phyloP scores from a whole-genome alignment of 1,140 invertebrate genomes.

The Asobara japonica region DNA sequence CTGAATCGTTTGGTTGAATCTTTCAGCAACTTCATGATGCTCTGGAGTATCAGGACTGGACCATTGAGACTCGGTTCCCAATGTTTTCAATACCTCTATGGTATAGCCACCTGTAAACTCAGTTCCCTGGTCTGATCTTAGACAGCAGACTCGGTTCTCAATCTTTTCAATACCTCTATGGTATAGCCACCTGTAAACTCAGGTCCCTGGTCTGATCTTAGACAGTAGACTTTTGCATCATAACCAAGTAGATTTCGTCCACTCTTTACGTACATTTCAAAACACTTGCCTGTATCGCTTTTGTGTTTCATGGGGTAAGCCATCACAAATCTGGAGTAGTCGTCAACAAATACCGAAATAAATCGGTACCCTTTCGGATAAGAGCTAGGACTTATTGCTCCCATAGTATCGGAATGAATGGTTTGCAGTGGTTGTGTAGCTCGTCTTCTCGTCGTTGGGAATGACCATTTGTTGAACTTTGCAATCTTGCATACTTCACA shows the following conservation, averaged over 20 bases:
- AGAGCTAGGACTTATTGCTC: slow-evolving; percentile 31
- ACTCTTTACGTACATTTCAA: slow-evolving; percentile 29
- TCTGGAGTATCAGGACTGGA: neutral
- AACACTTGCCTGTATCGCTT: slow-evolving; percentile 25
- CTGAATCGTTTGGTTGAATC: slow-evolving; percentile 4
- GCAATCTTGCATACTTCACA: slow-evolving; percentile 40
- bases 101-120: slow-evolving; percentile 6
- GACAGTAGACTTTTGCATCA: no score
- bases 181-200: no score
- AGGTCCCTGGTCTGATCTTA: no score
- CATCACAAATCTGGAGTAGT: slow-evolving; percentile 32
- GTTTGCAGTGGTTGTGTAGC: slow-evolving; percentile 35
- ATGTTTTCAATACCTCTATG: neutral
- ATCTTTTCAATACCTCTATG: no score
- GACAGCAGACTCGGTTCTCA: no score
- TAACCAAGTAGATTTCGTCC: slow-evolving; percentile 31
- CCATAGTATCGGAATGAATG: slow-evolving; percentile 34
- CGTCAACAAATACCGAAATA: slow-evolving; percentile 36
- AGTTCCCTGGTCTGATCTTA: slow-evolving; percentile 18
- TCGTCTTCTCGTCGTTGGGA: slow-evolving; percentile 26
- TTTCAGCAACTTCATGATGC: neutral
- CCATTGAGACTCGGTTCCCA: neutral
- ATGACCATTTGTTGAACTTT: slow-evolving; percentile 39
- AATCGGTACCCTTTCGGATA: slow-evolving; percentile 12
- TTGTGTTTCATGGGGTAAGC: slow-evolving; percentile 37